A percentile compares a stretch with the other conserved stretches of the same genome.
Evolutionary conservation across 2,113 vertebrate species (phyloP).

Genomic region (Mystacornis crossleyi): DNA sequence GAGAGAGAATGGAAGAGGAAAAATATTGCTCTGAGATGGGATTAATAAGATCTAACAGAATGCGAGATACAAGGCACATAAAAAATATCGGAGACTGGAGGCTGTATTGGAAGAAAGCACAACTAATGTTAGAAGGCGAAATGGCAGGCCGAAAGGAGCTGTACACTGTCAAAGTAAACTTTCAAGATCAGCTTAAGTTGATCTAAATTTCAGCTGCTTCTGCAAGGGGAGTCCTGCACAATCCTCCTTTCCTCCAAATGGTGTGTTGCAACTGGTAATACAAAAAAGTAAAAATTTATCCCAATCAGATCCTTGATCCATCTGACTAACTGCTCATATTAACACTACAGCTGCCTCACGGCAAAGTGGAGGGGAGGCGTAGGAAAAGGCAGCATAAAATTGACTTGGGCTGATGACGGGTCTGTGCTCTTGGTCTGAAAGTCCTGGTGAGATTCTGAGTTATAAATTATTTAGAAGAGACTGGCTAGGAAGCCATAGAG

Average conservation of each 20-base stretch:
- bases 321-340: background rate
- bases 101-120: background rate
- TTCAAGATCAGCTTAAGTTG: background rate
- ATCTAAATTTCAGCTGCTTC: background rate
- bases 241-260: background rate
- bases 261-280: background rate
- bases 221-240: background rate
- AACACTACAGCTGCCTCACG: background rate
- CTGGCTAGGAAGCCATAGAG: background rate
- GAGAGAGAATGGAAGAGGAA: background rate
- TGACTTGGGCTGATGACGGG: background rate
- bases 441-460: background rate
- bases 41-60: background rate
- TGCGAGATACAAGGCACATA: background rate
- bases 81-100: background rate
- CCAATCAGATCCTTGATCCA: background rate
- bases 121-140: background rate
- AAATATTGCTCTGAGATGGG: background rate
- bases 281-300: background rate
- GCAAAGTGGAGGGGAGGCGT: background rate
- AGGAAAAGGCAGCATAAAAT: background rate
- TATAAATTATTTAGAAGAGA: slow-evolving; percentile 1
- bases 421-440: background rate
- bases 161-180: background rate
- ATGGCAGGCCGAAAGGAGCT: background rate